Conservation (phyloP, 2,113 vertebrate species). For the Saccopteryx bilineata region DNA sequence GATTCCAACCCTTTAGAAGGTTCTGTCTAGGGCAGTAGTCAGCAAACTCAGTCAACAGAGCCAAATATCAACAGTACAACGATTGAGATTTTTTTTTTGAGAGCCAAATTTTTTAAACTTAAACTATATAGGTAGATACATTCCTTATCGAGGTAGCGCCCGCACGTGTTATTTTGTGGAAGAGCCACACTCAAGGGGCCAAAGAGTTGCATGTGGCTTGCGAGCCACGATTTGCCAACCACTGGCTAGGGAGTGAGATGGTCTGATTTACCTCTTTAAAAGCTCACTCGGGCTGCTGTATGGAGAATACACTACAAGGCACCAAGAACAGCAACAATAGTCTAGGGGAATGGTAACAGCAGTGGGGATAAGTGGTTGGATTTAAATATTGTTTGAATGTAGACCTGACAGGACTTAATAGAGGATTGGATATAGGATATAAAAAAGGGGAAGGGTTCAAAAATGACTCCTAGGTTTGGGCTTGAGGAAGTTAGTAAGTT, state of each 20-base stretch:
- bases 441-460: neutral
- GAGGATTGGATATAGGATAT: neutral
- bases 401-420: neutral
- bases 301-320: neutral
- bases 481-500: neutral
- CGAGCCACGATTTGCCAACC: no score
- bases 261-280: neutral
- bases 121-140: no score
- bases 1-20: neutral
- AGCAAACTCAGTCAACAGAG: no score
- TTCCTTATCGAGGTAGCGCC: no score
- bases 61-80: no score
- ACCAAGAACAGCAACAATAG: neutral
- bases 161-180: no score
- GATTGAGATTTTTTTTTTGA: no score
- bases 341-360: neutral
- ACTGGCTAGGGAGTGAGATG: neutral
- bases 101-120: no score
- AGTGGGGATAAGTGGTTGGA: neutral
- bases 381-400: neutral
- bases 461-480: neutral
- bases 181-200: no score
- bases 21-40: neutral
- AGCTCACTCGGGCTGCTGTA: neutral
- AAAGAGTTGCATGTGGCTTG: no score